Base-by-base conservation (phyloP, 2,797 vertebrate genomes). In the Epinephelus coioides region DNA sequence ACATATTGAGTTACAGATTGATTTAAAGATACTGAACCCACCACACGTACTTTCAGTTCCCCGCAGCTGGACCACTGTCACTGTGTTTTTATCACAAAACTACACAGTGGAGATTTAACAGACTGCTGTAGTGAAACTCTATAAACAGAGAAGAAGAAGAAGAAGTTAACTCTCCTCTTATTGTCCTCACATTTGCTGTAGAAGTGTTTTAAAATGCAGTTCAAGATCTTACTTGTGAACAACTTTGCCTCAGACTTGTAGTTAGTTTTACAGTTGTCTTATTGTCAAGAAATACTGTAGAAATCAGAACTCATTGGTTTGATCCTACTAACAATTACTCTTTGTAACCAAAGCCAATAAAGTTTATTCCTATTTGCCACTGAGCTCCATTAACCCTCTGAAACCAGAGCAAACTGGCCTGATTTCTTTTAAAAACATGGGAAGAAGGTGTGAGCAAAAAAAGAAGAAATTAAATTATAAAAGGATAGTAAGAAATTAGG, bases 101-200 rank as follows among this genome's bases (percentile, higher is more conserved):
- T 34, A 7, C 34, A 34, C 1, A 34, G 34, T 2, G 8, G 34
- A 7, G 15, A 7, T 2, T 63, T 18, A 30, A 27, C 12, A 44
- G 0, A 47, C 19, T 44, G 7, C 15, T 55, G 15, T 27, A 19
- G 30, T 2, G 47, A 10, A 27, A 34, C 5, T 27, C 25, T 11
- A 6, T 0, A 15, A 2, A 30, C 27, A 40, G 2, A 57, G 25
- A 23, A 23, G 34, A 8, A 6, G 8, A 1, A 57, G 25, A 23
- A 23, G 34, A 8, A 6, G 8, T 34, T 34, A 34, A 34, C 34
- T 34, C 34, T 30, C 5, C 5, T 30, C 25, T 25, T 25, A 30
- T 6, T n/a, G 17, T 12, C 17, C 34, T 15, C 4, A n/a, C 14
- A 17, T 3, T 1, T 1, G 0, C 25, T 4, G 4, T 1, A 3